Evolutionary conservation across 2,888 invertebrate genomes (phyloP).

Genomic region (Gari tellinella): DNA sequence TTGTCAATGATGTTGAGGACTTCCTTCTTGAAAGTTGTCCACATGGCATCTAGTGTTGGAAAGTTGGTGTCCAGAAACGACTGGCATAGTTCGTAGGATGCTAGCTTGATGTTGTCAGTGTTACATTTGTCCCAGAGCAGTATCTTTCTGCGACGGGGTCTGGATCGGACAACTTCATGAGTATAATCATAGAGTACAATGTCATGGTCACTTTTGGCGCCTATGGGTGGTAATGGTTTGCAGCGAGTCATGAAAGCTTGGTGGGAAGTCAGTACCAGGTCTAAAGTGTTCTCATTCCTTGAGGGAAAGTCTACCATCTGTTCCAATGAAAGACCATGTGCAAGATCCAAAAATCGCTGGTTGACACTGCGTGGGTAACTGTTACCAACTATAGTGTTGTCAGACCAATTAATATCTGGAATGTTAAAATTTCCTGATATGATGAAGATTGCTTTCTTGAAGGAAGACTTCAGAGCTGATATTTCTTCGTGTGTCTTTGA

Average conservation of each 20-base stretch:
- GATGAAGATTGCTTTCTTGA: slow-evolving; percentile 6
- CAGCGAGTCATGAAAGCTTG: slow-evolving; percentile 29
- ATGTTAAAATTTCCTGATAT: slow-evolving; percentile 26
- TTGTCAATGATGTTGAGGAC: no score
- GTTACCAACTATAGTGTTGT: slow-evolving; percentile 16
- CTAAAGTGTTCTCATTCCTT: slow-evolving; percentile 35
- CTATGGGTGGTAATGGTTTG: slow-evolving; percentile 35
- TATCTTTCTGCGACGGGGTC: slow-evolving; percentile 36
- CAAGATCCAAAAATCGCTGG: slow-evolving; percentile 24
- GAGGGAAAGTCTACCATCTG: slow-evolving; percentile 42
- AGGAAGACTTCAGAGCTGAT: not conserved
- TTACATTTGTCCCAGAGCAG: slow-evolving; percentile 18
- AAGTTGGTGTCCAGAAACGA: not conserved
- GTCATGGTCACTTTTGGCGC: slow-evolving; percentile 39
- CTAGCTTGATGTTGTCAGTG: slow-evolving; percentile 16
- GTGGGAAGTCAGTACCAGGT: slow-evolving; percentile 37
- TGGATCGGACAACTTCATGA: slow-evolving; percentile 9
- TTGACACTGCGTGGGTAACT: slow-evolving; percentile 20
- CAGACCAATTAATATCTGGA: slow-evolving; percentile 29
- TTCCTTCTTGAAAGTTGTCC: no score
- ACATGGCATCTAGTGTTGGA: not conserved
- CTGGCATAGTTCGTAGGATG: not conserved
- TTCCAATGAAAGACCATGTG: slow-evolving; percentile 20
- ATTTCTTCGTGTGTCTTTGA: slow-evolving; percentile 1
- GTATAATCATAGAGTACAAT: slow-evolving; percentile 37